Evolutionary conservation across 2,797 vertebrate species (phyloP).

Genomic region (Bovichtus diacanthus): DNA sequence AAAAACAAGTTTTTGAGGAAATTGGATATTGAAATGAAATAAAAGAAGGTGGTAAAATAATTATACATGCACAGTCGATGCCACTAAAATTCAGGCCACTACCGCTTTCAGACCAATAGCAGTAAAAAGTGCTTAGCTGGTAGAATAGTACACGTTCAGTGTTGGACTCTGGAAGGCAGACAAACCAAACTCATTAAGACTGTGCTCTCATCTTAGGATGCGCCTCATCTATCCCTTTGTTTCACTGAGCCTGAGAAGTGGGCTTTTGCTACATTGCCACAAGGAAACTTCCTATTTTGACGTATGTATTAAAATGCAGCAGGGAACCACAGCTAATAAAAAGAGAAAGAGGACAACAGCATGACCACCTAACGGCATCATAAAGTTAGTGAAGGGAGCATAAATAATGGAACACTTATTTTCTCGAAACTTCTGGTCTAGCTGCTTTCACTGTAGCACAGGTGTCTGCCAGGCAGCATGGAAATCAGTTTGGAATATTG

Average conservation of each 20-base stretch:
- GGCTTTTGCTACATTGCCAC: constrained; percentile 59
- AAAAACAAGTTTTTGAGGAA: constrained; percentile 32
- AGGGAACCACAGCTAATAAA: constrained; percentile 76
- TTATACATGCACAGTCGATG: constrained; percentile 37
- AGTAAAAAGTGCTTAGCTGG: constrained; percentile 63
- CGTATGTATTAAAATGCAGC: constrained; percentile 76
- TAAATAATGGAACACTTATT: constrained; percentile 83
- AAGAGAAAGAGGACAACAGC: constrained; percentile 75
- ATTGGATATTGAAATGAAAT: constrained; percentile 63
- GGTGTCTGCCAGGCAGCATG: constrained; percentile 59
- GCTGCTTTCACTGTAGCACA: constrained; percentile 49
- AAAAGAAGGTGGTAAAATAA: constrained; percentile 52
- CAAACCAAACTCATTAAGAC: constrained; percentile 71
- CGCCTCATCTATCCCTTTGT: constrained; percentile 59
- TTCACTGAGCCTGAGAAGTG: constrained; percentile 47
- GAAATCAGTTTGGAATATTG: constrained; percentile 64
- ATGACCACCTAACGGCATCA: constrained; percentile 78
- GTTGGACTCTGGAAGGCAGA: constrained; percentile 56
- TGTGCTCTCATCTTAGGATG: constrained; percentile 48
- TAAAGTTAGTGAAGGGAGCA: constrained; percentile 76
- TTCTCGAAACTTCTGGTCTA: constrained; percentile 62
- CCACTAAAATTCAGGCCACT: constrained; percentile 31
- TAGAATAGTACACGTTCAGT: constrained; percentile 43
- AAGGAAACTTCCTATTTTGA: constrained; percentile 71
- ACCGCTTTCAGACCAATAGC: constrained; percentile 30